Base-by-base conservation (phyloP, 2,113 vertebrate species). In the Heterocephalus glaber region DNA sequence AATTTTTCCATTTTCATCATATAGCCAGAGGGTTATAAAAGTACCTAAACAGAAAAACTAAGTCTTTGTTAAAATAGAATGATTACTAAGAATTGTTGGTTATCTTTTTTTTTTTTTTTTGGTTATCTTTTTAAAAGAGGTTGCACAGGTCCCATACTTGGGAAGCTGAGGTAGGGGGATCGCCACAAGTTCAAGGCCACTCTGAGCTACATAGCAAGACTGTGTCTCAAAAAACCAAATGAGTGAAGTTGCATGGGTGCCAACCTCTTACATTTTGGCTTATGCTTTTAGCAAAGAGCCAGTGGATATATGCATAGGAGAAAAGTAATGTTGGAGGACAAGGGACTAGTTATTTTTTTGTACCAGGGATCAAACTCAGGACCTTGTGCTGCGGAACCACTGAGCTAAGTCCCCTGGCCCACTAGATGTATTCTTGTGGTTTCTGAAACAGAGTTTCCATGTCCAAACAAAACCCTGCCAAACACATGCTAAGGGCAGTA, bases 1-100 rank as follows among this genome's bases (percentile, higher is more conserved):
- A 30, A 8, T 89, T 85, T 97, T 88, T 74, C 41, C 52, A 5
- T 92, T 94, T 85, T n/a, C 14, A 83, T 83, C 20, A 22, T 68
- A 47, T 3, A 65, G 52, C 17, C n/a, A 70, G 60, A 79, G 70
- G 77, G 38, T 88, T 81, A 58, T 26, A 44, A 70, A 83, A 90
- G 12, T 60, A 65, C 35, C 35, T 76, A 20, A 81, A 70, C 9
- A 19, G 28, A 41, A 79, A 17, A 49, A 63, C 49, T 54, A 30
- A 77, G 16, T 77, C 19, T 22, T 82, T 74, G 52, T 90, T 95
- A 74, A 66, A 89, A 49, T 56, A n/a, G 47, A 24, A 41, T 81
- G 35, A 33, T 49, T 52, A 12, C 56, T 92, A 83, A 82, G 47
- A 72, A 68, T 80, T 89, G n/a, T n/a, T n/a, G n/a, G n/a, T n/a